Evolutionary conservation across 2,888 invertebrate species (phyloP), one percentile per base, ranked within the genome.

Genomic region (Leptinotarsa peninsularis): DNA sequence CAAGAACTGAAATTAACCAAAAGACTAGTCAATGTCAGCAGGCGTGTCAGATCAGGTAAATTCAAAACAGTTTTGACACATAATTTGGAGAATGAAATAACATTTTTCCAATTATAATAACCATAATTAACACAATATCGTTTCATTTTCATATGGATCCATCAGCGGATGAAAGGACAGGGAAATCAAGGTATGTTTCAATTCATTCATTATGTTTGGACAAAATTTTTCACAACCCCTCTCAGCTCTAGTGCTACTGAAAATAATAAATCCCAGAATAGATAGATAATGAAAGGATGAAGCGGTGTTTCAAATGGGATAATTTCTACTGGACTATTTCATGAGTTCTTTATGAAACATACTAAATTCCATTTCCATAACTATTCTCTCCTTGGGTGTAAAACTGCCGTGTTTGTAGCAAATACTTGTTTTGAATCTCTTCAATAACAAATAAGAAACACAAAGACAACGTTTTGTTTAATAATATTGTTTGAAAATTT

Each of bases 1-100:
- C 78, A 80, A 85, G 84, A 85, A 84, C 83, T 89, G 88, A 89
- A 88, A 89, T 88, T 86, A 84, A 86, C 89, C 90, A 89, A 91
- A 91, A 91, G 90, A 91, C 90, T 91, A 90, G 93, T 93, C 93
- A 93, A 95, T 95, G 95, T 95, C 94, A 94, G 93, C 95, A 94
- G 94, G 94, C 94, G 94, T 94, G 93, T 93, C 94, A 93, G 94
- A 95, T 91, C 94, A 94, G 94, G 94, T 94, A 94, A 85, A 87
- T 86, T 87, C 86, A 87, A 86, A 88, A 87, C 86, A 88, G 85
- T 83, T 86, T 86, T 86, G 86, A 86, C 85, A 85, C 85, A 84
- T 85, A 76, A 66, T 84, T 82, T 80, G 83, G 81, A 83, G 84
- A 80, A 82, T 78, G 84, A 81, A 78, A 67, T 71, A 52, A 49